A percentile compares a stretch with the other conserved stretches of the same genome.
Evolutionary conservation across 2,888 invertebrate species (phyloP).

Genomic region (Panopea generosa): DNA sequence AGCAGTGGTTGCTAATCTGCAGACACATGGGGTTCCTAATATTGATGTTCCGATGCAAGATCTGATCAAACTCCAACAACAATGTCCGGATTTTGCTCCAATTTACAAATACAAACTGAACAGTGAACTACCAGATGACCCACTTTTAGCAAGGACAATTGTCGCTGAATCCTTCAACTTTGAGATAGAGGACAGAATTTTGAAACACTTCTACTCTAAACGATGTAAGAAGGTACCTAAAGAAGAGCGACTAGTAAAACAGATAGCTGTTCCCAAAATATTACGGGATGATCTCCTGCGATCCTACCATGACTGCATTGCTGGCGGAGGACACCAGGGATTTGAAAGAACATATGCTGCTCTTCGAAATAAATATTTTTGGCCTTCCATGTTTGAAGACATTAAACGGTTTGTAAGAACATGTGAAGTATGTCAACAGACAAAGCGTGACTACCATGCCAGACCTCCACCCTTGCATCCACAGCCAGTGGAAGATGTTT

Average conservation of each 20-base stretch:
- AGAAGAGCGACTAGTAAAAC: neutral
- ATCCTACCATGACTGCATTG: no score
- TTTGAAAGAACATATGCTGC: no score
- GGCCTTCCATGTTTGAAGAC: slow-evolving; percentile 61
- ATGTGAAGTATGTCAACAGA: slow-evolving; percentile 51
- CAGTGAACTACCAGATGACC: slow-evolving; percentile 4
- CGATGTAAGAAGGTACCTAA: slow-evolving; percentile 6
- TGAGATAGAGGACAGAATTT: slow-evolving; percentile 3
- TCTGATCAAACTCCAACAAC: neutral
- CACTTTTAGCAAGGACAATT: neutral
- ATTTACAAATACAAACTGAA: neutral
- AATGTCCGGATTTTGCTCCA: neutral
- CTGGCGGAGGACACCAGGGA: no score
- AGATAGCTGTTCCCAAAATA: slow-evolving; percentile 7
- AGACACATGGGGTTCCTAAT: neutral
- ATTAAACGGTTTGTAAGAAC: slow-evolving; percentile 32
- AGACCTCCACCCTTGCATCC: slow-evolving; percentile 53
- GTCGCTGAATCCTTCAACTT: slow-evolving; percentile 22
- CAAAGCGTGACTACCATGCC: slow-evolving; percentile 28
- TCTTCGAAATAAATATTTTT: no score
- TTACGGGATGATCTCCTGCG: slow-evolving; percentile 61
- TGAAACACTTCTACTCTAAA: slow-evolving; percentile 9
- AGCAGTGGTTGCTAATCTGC: neutral
- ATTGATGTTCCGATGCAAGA: neutral
- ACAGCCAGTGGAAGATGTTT: slow-evolving; percentile 86